A percentile compares a stretch with the other conserved stretches of the same genome.
Evolutionary conservation across 1,140 invertebrate species (phyloP).

Genomic region (Ips typographus): DNA sequence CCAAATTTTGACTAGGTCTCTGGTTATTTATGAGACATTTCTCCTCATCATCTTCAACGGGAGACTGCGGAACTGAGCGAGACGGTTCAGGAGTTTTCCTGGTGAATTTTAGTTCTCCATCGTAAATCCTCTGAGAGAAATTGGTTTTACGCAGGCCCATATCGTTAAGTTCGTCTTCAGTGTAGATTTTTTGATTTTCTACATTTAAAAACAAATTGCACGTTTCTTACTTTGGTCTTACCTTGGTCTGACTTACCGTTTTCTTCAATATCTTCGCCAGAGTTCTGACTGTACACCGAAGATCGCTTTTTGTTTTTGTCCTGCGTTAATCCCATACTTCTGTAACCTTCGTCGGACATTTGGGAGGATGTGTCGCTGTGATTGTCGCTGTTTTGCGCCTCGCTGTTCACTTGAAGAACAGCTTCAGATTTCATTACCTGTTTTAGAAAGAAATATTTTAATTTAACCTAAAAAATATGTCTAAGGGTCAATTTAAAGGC

Average conservation of each 20-base stretch:
- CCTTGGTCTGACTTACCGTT: conserved; percentile 64
- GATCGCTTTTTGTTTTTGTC: conserved; percentile 59
- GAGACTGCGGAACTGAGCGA: conserved; percentile 33
- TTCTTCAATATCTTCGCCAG: conserved; percentile 67
- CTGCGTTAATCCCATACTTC: conserved; percentile 73
- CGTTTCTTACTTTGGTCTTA: no score
- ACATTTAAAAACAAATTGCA: conserved; percentile 10
- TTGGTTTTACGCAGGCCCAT: conserved; percentile 68
- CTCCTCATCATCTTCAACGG: conserved; percentile 52
- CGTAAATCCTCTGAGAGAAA: conserved; percentile 60
- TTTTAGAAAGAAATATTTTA: not conserved
- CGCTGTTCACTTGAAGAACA: conserved; percentile 41
- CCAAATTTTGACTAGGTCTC: conserved; percentile 29
- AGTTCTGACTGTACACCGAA: conserved; percentile 66
- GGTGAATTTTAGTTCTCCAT: conserved; percentile 49
- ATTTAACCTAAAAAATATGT: not conserved
- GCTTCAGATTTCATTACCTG: conserved; percentile 46
- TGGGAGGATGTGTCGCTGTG: conserved; percentile 83
- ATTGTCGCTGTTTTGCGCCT: conserved; percentile 47
- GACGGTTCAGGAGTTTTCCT: conserved; percentile 31
- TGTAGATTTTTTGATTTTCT: conserved; percentile 49
- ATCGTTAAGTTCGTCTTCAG: conserved; percentile 65
- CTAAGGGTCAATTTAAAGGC: no score
- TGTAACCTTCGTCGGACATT: conserved; percentile 84
- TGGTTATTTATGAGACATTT: conserved; percentile 38